Percentiles rank a stretch among this genome's conserved stretches.
phyloP scores from a whole-genome alignment of 2,888 invertebrate species.

The Trichacis sp. region DNA sequence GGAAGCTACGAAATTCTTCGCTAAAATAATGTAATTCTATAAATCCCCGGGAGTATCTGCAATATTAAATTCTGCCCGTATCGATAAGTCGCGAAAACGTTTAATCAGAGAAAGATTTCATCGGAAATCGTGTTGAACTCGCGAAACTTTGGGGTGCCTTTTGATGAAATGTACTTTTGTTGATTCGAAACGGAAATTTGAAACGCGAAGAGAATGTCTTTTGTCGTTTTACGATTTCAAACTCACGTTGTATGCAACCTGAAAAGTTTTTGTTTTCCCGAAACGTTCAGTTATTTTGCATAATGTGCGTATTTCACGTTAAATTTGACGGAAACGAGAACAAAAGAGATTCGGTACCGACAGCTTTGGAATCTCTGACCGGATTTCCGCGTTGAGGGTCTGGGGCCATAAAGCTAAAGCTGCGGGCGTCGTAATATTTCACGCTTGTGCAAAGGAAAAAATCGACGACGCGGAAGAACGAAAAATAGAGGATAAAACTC shows the following conservation, averaged over 20 bases:
- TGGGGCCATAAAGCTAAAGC: slow-evolving; percentile 50
- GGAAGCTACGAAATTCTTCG: neutral
- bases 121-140: neutral
- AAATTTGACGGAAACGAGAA: slow-evolving; percentile 34
- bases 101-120: neutral
- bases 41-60: neutral
- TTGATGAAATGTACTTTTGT: neutral
- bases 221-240: neutral
- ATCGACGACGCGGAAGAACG: slow-evolving; percentile 13
- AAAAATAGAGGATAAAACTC: slow-evolving; percentile 15
- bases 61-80: neutral
- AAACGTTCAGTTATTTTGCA: slow-evolving; percentile 1
- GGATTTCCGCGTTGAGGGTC: slow-evolving; percentile 44
- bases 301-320: slow-evolving; percentile 16
- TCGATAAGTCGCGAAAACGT: neutral
- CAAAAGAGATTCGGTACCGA: slow-evolving; percentile 25
- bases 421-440: slow-evolving; percentile 55
- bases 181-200: neutral
- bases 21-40: neutral
- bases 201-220: neutral
- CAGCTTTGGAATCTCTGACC: slow-evolving; percentile 45
- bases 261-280: neutral
- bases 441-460: slow-evolving; percentile 40
- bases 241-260: neutral
- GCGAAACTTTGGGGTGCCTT: too few species aligned